Evolutionary conservation across 2,888 invertebrate species (phyloP).

Genomic region (Masnerella sp.): DNA sequence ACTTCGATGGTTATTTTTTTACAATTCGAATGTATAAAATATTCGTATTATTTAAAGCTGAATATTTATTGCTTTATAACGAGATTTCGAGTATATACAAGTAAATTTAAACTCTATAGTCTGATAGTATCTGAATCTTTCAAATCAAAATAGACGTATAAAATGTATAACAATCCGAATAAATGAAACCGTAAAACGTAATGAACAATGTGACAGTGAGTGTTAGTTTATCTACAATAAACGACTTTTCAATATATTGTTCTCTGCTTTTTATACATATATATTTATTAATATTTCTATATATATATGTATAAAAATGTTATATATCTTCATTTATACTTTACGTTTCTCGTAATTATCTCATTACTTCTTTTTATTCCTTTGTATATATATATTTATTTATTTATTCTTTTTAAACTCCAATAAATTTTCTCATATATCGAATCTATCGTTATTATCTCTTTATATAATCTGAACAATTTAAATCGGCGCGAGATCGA

Average conservation of each 20-base stretch:
- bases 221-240: slow-evolving; percentile 26
- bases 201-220: slow-evolving; percentile 3
- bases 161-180: slow-evolving; percentile 26
- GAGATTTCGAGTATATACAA: slow-evolving; percentile 33
- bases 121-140: slow-evolving; percentile 1
- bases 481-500: slow-evolving; percentile 60
- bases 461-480: slow-evolving; percentile 58
- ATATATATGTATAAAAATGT: slow-evolving; percentile 32
- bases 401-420: slow-evolving; percentile 31
- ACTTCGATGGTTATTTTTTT: not conserved
- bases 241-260: slow-evolving; percentile 29
- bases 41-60: slow-evolving; percentile 3
- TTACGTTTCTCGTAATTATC: not conserved
- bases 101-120: slow-evolving; percentile 11
- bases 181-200: slow-evolving; percentile 21
- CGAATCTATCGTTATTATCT: slow-evolving; percentile 40
- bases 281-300: slow-evolving; percentile 21
- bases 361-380: no score
- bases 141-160: slow-evolving; percentile 26
- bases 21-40: slow-evolving; percentile 11
- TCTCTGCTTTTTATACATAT: slow-evolving; percentile 42
- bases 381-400: slow-evolving; percentile 23
- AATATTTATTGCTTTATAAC: slow-evolving; percentile 5
- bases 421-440: slow-evolving; percentile 48
- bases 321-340: no score